These are phyloP conservation scores for Cydia fagiglandana DNA, from an alignment of 1,140 invertebrate genomes.

Conservation along the genomic window DNA sequence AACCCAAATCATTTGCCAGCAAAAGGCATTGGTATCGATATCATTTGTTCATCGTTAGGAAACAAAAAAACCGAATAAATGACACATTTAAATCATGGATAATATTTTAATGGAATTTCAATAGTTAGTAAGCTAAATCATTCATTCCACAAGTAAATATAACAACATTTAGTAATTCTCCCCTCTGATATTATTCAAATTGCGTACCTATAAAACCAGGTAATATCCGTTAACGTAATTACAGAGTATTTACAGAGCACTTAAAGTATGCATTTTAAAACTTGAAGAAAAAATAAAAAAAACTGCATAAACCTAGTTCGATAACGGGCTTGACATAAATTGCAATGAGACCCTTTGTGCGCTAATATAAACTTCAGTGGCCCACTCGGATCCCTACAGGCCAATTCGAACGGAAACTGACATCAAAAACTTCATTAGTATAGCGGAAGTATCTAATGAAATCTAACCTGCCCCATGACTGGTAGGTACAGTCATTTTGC, in stretches of 20 bases:
- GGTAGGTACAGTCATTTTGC: too few species aligned
- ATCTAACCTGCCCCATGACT: too few species aligned
- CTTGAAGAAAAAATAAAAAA: background rate
- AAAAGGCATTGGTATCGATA: too few species aligned
- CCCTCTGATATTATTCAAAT: background rate
- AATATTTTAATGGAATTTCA: background rate
- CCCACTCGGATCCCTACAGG: too few species aligned
- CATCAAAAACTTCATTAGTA: too few species aligned
- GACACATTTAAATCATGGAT: background rate
- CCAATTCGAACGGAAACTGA: too few species aligned
- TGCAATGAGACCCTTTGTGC: background rate
- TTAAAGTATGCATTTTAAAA: background rate
- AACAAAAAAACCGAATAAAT: background rate
- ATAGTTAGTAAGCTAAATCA: too few species aligned
- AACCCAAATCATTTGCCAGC: too few species aligned
- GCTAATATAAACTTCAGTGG: background rate
- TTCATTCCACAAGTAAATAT: background rate
- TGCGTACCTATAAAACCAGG: background rate
- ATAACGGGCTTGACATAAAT: slow-evolving; percentile 11
- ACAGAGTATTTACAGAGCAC: background rate
- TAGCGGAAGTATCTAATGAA: too few species aligned
- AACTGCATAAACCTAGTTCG: slow-evolving; percentile 11
- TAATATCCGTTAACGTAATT: background rate
- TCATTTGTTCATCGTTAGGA: too few species aligned
- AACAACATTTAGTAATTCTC: background rate